A percentile compares a stretch with the other conserved stretches of the same genome.
These are phyloP conservation scores for Otolemur crassicaudatus DNA, from an alignment of 2,797 vertebrate genomes.

Conservation along the genomic window DNA sequence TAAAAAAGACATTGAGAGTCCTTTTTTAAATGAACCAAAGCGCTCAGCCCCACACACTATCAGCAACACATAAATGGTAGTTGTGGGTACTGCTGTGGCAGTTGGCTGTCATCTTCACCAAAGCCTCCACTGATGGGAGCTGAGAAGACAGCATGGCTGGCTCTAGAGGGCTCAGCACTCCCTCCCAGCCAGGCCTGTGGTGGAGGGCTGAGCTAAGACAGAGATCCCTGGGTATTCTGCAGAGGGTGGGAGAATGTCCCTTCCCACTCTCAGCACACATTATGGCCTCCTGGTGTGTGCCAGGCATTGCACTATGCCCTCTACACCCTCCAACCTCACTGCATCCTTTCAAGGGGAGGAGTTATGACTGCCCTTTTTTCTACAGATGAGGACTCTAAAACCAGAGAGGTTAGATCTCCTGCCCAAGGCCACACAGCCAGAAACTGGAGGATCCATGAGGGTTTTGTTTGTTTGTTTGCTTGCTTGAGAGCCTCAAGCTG, in stretches of 20 bases:
- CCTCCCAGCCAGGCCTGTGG: background rate
- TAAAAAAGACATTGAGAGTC: background rate
- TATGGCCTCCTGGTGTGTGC: background rate
- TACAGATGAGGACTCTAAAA: background rate
- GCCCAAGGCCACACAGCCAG: background rate
- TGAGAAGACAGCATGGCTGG: background rate
- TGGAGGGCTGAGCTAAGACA: background rate
- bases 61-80: background rate
- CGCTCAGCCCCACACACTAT: background rate
- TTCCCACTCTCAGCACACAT: background rate
- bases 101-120: background rate
- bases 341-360: background rate
- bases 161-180: background rate
- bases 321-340: background rate
- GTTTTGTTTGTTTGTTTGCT: no score
- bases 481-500: no score
- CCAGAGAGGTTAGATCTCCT: conserved; percentile 2
- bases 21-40: background rate
- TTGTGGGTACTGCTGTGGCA: background rate
- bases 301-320: background rate
- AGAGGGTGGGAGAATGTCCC: background rate
- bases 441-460: background rate
- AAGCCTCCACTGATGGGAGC: background rate
- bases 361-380: background rate
- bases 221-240: background rate